Evolutionary conservation across 2,888 invertebrate genomes (phyloP), one percentile per base, ranked within the genome.

Genomic region (Amorpha juglandis): DNA sequence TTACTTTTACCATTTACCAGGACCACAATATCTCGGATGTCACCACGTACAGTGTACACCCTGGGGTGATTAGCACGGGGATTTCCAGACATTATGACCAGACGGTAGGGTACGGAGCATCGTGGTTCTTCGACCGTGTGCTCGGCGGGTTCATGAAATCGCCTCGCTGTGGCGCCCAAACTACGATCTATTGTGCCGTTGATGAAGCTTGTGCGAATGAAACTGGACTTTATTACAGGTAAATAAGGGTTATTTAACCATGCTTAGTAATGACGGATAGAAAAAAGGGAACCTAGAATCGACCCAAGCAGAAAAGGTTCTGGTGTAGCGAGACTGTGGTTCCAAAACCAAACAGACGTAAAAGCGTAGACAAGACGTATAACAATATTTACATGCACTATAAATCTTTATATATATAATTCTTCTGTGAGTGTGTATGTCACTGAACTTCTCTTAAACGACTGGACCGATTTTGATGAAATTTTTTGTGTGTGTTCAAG

Each of bases 121-220:
- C 83, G 0, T 89, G 87, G 81, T 21, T 82, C 1, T 88, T 86
- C 71, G 74, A 86, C 51, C 77, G 85, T 70, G 48, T 94, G 0
- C 77, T 92, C 9, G 70, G 80, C 0, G 72, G 78, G 62, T 94
- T 95, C 74, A 77, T 95, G 35, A 95, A 95, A 80, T 94, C 93
- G 1, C 93, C 95, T 0, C 89, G 90, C 70, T 95, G 95, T 80
- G 97, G 97, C 12, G 96, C 97, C 0, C 97, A 97, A 87, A 96
- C 97, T 0, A 94, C 95, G 0, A 91, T 97, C 67, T 94, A 96
- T 80, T 97, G 96, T 78, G 94, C 96, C 0, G 88, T 96, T 0
- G 95, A 95, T 68, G 95, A 96, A 67, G 88, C 94, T 16, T 94
- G 94, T 68, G 94, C 86, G 0, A 81, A 91, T 0, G 92, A 95